Conservation (phyloP, 2,888 invertebrate species). For the Pandemis corylana region DNA sequence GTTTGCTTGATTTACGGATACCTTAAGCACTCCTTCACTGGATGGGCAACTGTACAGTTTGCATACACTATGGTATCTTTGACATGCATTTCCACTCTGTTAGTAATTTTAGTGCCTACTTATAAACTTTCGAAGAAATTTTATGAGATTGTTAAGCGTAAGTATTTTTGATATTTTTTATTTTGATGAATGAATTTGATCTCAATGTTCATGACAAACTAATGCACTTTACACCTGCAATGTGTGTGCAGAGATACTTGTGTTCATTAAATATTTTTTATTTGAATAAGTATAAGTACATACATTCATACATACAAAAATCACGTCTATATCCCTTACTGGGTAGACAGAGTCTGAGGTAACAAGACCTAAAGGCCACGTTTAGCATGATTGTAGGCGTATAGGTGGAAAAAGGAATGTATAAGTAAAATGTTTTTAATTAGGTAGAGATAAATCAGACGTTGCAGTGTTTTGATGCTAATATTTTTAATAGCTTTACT, state of each 20-base stretch:
- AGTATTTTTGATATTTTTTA: slow-evolving; percentile 36
- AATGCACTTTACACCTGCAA: neutral
- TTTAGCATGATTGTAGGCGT: too few relatives aligned
- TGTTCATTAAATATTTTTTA: neutral
- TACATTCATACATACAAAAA: too few relatives aligned
- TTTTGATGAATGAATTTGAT: slow-evolving; percentile 19
- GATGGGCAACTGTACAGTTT: slow-evolving; percentile 49
- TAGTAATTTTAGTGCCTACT: slow-evolving; percentile 45
- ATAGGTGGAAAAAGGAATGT: too few relatives aligned
- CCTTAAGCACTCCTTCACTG: slow-evolving; percentile 48
- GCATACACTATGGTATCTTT: slow-evolving; percentile 48
- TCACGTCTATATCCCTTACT: too few relatives aligned
- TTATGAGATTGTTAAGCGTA: slow-evolving; percentile 36
- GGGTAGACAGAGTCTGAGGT: too few relatives aligned
- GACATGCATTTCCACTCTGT: slow-evolving; percentile 45
- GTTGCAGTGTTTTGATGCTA: neutral
- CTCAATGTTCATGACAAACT: slow-evolving; percentile 20
- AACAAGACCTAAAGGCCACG: too few relatives aligned
- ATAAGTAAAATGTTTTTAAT: too few relatives aligned
- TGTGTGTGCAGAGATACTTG: neutral
- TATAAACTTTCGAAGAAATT: slow-evolving; percentile 39
- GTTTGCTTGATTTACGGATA: slow-evolving; percentile 49
- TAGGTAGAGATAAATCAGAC: neutral
- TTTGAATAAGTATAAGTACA: neutral
- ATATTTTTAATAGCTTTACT: too few relatives aligned